Conservation (phyloP, 64 coral and sea anemone species). For the Catalaphyllia jardinei region DNA sequence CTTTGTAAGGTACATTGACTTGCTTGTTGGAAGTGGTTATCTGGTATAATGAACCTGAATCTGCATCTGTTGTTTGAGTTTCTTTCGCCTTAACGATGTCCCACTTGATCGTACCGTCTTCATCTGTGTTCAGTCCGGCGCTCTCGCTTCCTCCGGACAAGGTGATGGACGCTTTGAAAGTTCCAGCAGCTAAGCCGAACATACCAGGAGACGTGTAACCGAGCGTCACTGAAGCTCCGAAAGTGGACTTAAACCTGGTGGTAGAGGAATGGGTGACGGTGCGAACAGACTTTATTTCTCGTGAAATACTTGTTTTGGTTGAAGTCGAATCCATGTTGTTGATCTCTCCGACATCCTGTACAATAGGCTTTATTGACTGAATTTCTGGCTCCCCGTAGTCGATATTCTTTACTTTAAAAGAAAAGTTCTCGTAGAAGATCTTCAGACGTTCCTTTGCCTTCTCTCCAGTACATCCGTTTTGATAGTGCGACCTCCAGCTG, state of each 20-base stretch:
- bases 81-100: slow-evolving; percentile 1
- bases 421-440: slow-evolving; percentile 46
- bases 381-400: slow-evolving; percentile 38
- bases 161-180: slow-evolving; percentile 24
- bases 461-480: slow-evolving; percentile 33
- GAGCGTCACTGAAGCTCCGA: slow-evolving; percentile 54
- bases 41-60: slow-evolving; percentile 10
- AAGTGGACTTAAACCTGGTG: slow-evolving; percentile 35
- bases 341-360: slow-evolving; percentile 46
- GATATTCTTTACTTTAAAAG: slow-evolving; percentile 51
- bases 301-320: neutral
- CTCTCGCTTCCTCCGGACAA: neutral
- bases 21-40: slow-evolving; percentile 27
- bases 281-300: slow-evolving; percentile 48
- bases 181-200: slow-evolving; percentile 17
- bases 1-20: slow-evolving; percentile 59
- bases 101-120: slow-evolving; percentile 21
- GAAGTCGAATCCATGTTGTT: slow-evolving; percentile 17
- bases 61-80: neutral
- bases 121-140: slow-evolving; percentile 15
- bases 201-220: slow-evolving; percentile 46
- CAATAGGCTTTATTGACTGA: slow-evolving; percentile 32
- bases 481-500: slow-evolving; percentile 46
- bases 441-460: slow-evolving; percentile 24
- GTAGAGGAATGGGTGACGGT: slow-evolving; percentile 66